A percentile compares a stretch with the other conserved stretches of the same genome.
phyloP scores from a whole-genome alignment of 2,113 vertebrate genomes.

The Nanorana parkeri region DNA sequence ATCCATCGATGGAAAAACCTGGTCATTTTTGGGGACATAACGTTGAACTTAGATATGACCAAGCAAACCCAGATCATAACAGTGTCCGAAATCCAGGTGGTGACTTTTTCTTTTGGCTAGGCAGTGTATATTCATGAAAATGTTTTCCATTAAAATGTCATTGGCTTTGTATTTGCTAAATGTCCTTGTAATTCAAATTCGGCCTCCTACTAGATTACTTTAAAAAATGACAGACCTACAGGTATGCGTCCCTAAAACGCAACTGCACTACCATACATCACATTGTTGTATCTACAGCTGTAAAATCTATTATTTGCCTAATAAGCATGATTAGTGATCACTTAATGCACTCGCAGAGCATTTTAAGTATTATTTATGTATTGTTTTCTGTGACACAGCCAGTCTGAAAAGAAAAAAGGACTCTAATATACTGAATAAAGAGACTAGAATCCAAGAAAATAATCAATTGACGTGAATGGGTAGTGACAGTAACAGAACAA shows the following conservation, averaged over 20 bases:
- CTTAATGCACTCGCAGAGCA: slow-evolving; percentile 3
- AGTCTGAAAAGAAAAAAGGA: neutral
- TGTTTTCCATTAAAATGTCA: too few relatives aligned
- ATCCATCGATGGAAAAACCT: too few relatives aligned
- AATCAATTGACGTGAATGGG: slow-evolving; percentile 25
- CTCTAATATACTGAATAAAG: slow-evolving; percentile 18
- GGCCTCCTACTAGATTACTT: neutral
- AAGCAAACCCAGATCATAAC: too few relatives aligned
- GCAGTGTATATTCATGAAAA: too few relatives aligned
- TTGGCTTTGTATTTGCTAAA: neutral
- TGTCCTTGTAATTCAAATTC: neutral
- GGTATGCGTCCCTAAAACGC: slow-evolving; percentile 17
- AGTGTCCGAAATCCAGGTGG: too few relatives aligned
- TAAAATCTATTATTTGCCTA: slow-evolving; percentile 26
- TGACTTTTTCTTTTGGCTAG: too few relatives aligned
- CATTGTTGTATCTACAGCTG: neutral
- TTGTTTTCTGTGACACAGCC: slow-evolving; percentile 1
- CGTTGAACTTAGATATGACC: too few relatives aligned
- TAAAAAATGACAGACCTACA: neutral
- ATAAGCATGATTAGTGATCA: slow-evolving; percentile 10
- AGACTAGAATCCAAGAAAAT: slow-evolving; percentile 1
- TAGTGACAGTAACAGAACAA: slow-evolving; percentile 24
- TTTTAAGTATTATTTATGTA: neutral
- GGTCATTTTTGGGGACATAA: too few relatives aligned
- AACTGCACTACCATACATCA: slow-evolving; percentile 1